These are phyloP conservation scores for Lochmaea crataegi DNA, from an alignment of 2,888 invertebrate species.

Conservation along the genomic window DNA sequence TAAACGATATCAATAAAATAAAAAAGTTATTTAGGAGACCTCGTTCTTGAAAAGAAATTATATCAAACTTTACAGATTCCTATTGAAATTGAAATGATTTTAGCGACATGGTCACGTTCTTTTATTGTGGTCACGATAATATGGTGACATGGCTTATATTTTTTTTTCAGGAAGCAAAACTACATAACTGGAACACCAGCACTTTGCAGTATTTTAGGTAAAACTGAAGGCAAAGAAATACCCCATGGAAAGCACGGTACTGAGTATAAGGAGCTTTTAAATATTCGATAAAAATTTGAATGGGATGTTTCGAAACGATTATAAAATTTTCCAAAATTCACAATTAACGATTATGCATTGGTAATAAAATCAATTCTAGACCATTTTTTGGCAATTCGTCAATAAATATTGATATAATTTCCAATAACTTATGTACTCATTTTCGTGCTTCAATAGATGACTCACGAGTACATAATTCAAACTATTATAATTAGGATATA, in stretches of 20 bases:
- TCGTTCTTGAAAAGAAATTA: not conserved
- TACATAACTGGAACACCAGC: too few relatives aligned
- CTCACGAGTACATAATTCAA: not conserved
- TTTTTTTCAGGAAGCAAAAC: too few relatives aligned
- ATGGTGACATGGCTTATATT: not conserved
- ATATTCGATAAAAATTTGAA: too few relatives aligned
- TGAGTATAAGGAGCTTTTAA: not conserved
- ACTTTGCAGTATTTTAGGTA: too few relatives aligned
- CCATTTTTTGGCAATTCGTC: constrained; percentile 37
- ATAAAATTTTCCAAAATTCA: not conserved
- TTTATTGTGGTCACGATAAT: not conserved
- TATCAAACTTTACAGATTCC: not conserved
- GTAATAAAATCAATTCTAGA: constrained; percentile 27
- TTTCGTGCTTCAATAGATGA: not conserved
- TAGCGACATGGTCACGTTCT: not conserved
- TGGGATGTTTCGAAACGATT: not conserved
- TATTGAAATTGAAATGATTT: not conserved
- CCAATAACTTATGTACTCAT: constrained; percentile 4
- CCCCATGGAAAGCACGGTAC: too few relatives aligned
- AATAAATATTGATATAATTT: constrained; percentile 28
- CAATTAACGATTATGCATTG: not conserved
- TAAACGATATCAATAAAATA: not conserved
- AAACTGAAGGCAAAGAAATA: too few relatives aligned
- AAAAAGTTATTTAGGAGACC: not conserved
- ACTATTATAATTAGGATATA: not conserved